Conservation (phyloP, 2,888 invertebrate genomes). For the Aspidiotus rigidus region DNA sequence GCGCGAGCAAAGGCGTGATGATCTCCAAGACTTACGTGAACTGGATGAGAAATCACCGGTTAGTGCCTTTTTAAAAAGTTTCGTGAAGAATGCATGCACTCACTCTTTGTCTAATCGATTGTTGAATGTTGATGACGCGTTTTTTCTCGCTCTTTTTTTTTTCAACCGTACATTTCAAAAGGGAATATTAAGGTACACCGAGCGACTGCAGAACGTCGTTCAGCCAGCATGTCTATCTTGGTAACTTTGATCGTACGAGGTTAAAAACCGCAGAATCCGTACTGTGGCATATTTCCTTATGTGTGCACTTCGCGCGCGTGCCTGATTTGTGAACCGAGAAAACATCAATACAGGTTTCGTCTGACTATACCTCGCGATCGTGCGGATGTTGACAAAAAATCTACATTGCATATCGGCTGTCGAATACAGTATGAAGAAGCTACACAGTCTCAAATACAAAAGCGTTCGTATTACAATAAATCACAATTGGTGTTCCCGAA, state of each 20-base stretch:
- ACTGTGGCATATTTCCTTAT: constrained; percentile 33
- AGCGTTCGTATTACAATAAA: not conserved
- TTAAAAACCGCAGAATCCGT: constrained; percentile 33
- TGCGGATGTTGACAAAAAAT: constrained; percentile 4
- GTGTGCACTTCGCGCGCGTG: constrained; percentile 33
- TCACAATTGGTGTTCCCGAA: not conserved
- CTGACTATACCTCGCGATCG: constrained; percentile 7
- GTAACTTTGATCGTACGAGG: constrained; percentile 29
- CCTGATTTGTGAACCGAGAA: constrained; percentile 30
- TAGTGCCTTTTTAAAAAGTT: constrained; percentile 31
- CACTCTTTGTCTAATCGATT: constrained; percentile 25
- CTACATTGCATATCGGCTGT: not conserved
- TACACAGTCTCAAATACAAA: not conserved
- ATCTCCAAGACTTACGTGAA: constrained; percentile 32
- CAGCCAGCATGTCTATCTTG: constrained; percentile 26
- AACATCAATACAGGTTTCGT: constrained; percentile 26
- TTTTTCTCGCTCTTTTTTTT: constrained; percentile 28
- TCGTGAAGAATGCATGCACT: constrained; percentile 25
- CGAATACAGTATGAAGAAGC: not conserved
- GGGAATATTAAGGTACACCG: constrained; percentile 28
- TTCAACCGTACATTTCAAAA: constrained; percentile 16
- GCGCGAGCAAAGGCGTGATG: constrained; percentile 25
- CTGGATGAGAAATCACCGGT: constrained; percentile 32
- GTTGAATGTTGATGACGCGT: constrained; percentile 33
- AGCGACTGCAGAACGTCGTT: constrained; percentile 30